Conservation (phyloP, 2,113 vertebrate species). For the Poecilia latipinna region DNA sequence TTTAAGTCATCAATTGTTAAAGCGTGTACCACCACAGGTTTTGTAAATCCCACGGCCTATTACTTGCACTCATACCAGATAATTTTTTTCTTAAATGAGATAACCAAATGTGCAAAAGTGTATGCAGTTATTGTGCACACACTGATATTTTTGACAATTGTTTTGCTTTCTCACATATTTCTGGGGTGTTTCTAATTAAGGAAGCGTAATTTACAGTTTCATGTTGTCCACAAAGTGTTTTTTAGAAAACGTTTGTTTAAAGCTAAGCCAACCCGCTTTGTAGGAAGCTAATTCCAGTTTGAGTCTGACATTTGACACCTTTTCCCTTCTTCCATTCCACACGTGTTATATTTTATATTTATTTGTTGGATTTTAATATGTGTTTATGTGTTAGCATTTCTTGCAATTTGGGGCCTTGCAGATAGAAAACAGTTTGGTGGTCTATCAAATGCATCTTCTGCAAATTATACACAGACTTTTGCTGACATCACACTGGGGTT, state of each 20-base stretch:
- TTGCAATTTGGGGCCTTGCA: slow-evolving; percentile 73
- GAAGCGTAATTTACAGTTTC: background rate
- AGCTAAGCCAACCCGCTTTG: slow-evolving; percentile 48
- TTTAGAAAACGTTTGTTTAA: slow-evolving; percentile 42
- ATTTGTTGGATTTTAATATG: too few relatives aligned
- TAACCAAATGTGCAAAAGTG: background rate
- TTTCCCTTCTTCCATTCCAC: slow-evolving; percentile 48
- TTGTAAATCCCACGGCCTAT: too few relatives aligned
- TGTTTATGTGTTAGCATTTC: slow-evolving; percentile 59
- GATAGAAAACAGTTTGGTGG: slow-evolving; percentile 46
- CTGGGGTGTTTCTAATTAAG: background rate
- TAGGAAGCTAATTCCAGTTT: slow-evolving; percentile 62
- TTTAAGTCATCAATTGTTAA: too few relatives aligned
- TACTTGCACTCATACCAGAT: background rate
- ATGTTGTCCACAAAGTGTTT: slow-evolving; percentile 2
- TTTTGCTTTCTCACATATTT: background rate
- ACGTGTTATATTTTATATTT: too few relatives aligned
- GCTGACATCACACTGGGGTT: slow-evolving; percentile 45
- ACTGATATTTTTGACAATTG: background rate
- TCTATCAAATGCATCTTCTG: slow-evolving; percentile 44
- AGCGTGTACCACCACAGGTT: background rate
- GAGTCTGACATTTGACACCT: slow-evolving; percentile 64
- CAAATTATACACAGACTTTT: slow-evolving; percentile 53
- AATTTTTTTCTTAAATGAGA: background rate
- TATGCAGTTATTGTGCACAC: background rate